Evolutionary conservation across 2,797 vertebrate genomes (phyloP).

Genomic region (Aratinga solstitialis): DNA sequence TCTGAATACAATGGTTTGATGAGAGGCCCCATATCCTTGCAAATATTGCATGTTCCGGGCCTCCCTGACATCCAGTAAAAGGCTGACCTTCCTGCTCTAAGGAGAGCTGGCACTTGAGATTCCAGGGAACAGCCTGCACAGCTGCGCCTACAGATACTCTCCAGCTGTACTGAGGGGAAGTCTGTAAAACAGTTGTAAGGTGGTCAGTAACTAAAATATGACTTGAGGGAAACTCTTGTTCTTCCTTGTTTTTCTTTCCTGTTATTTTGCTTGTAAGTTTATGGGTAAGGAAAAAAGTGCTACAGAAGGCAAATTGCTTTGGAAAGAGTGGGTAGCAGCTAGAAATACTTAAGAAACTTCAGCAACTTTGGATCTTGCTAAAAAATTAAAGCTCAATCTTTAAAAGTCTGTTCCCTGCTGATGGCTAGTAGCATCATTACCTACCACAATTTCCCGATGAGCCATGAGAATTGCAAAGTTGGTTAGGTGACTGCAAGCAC

Average conservation of each 20-base stretch:
- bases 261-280: not conserved
- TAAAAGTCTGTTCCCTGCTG: not conserved
- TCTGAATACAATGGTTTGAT: not conserved
- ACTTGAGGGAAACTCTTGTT: not conserved
- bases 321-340: not conserved
- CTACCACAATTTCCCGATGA: constrained; percentile 90
- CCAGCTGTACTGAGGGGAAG: not conserved
- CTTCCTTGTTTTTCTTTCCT: not conserved
- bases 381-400: constrained; percentile 18
- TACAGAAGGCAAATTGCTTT: not conserved
- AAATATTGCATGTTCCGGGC: not conserved
- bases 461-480: constrained; percentile 99
- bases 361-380: not conserved
- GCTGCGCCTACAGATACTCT: not conserved
- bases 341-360: constrained; percentile 13
- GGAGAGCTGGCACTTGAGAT: not conserved
- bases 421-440: constrained; percentile 68
- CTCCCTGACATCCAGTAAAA: not conserved
- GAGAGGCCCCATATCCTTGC: not conserved
- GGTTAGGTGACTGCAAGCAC: constrained; percentile 96
- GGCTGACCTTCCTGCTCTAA: not conserved
- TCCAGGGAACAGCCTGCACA: not conserved
- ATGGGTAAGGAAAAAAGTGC: not conserved
- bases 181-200: not conserved
- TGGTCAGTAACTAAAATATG: not conserved